A percentile compares a stretch with the other conserved stretches of the same genome.
Evolutionary conservation across 2,113 vertebrate species (phyloP).

Genomic region (Sinocyclocheilus rhinocerous): DNA sequence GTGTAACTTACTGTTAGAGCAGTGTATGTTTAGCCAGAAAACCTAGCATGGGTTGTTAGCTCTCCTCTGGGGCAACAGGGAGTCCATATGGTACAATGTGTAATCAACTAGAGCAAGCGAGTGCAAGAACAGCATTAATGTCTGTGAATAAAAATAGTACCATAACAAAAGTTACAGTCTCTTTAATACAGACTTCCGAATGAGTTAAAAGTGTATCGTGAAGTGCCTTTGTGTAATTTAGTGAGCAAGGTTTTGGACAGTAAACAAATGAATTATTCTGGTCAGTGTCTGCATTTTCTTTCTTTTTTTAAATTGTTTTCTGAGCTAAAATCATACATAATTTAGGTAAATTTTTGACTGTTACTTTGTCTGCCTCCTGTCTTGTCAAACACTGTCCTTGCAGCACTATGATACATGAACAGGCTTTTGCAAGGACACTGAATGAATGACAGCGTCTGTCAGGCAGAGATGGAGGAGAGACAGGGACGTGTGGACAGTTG

Average conservation of each 20-base stretch:
- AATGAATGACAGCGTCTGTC: slow-evolving; percentile 9
- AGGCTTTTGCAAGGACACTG: slow-evolving; percentile 13
- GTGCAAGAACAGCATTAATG: slow-evolving; percentile 22
- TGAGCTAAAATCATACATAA: too few relatives aligned
- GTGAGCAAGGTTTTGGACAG: too few relatives aligned
- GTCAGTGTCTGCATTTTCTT: too few relatives aligned
- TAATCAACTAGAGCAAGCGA: background rate
- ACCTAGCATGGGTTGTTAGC: slow-evolving; percentile 45
- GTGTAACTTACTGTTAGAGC: slow-evolving; percentile 32
- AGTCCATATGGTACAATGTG: background rate
- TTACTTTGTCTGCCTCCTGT: background rate
- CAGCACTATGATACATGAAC: background rate
- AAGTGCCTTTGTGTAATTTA: too few relatives aligned
- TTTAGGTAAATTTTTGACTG: too few relatives aligned
- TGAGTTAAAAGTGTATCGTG: too few relatives aligned
- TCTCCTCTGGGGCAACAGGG: slow-evolving; percentile 34
- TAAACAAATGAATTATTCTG: too few relatives aligned
- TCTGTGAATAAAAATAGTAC: slow-evolving; percentile 3
- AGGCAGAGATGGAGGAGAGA: background rate
- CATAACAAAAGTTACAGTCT: background rate
- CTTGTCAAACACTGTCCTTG: background rate
- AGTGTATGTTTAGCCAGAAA: slow-evolving; percentile 28
- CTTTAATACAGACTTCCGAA: background rate
- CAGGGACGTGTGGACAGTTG: slow-evolving; percentile 33
- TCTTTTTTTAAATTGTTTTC: too few relatives aligned